Evolutionary conservation across 2,797 vertebrate genomes (phyloP).

Genomic region (Nasua narica): DNA sequence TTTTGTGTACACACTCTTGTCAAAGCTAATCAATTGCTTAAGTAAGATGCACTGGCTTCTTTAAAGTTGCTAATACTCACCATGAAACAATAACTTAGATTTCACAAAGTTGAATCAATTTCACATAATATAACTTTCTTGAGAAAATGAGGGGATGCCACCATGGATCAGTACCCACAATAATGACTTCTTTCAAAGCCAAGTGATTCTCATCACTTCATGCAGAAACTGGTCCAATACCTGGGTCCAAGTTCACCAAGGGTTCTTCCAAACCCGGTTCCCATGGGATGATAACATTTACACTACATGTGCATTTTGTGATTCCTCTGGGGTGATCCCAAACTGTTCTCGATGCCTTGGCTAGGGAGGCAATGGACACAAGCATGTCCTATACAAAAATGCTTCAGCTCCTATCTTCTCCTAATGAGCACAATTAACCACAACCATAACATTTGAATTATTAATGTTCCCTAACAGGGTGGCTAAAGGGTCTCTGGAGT

Average conservation of each 20-base stretch:
- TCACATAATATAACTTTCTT: neutral
- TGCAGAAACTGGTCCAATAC: neutral
- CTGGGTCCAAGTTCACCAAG: neutral
- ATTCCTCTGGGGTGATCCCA: neutral
- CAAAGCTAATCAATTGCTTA: neutral
- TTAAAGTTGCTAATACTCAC: neutral
- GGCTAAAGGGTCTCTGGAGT: conserved; percentile 78
- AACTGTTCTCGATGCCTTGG: neutral
- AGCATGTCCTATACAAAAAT: neutral
- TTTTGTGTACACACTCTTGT: neutral
- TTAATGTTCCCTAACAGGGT: conserved; percentile 81
- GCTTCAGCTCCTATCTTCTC: conserved; percentile 9
- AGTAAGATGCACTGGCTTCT: neutral
- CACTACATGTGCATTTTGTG: neutral
- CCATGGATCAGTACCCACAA: neutral
- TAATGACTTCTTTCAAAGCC: neutral
- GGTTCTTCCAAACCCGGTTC: conserved; percentile 33
- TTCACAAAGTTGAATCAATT: neutral
- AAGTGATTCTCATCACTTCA: conserved; percentile 24
- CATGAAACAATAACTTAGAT: neutral
- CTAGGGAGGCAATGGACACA: neutral
- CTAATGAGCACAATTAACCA: conserved; percentile 76
- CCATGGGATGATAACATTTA: neutral
- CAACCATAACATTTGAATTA: conserved; percentile 79
- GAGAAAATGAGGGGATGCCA: neutral